These are phyloP conservation scores for Drosophila trapezifrons DNA, from an alignment of 1,140 invertebrate genomes.

Conservation along the genomic window DNA sequence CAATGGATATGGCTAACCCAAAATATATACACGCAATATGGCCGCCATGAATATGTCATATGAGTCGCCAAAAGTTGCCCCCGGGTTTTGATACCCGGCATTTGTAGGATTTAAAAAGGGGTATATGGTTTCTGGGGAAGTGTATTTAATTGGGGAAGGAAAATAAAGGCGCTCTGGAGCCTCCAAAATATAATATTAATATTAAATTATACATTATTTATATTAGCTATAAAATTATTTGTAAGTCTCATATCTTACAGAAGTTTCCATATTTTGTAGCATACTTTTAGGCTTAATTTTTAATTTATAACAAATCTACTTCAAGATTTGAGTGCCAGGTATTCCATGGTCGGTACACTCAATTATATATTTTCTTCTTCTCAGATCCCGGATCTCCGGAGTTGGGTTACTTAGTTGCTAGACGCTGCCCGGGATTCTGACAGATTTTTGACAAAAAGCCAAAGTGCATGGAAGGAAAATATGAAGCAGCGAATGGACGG, in stretches of 20 bases:
- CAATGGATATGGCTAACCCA: constrained; percentile 29
- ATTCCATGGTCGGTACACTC: background rate
- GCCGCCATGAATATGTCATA: constrained; percentile 66
- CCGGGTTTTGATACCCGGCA: constrained; percentile 1
- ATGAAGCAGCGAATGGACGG: constrained; percentile 52
- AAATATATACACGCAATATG: constrained; percentile 39
- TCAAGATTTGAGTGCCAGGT: background rate
- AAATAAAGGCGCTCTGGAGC: too few relatives aligned
- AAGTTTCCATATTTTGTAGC: background rate
- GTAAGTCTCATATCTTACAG: fast-evolving
- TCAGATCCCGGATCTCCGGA: constrained; percentile 9
- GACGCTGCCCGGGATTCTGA: constrained; percentile 35
- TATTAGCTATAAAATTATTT: background rate
- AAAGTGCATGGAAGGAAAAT: constrained; percentile 66
- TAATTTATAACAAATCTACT: too few relatives aligned
- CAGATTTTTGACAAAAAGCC: constrained; percentile 67
- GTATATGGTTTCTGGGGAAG: background rate
- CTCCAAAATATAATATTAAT: too few relatives aligned
- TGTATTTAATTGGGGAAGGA: too few relatives aligned
- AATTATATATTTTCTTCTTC: background rate
- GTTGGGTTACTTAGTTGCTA: constrained; percentile 40
- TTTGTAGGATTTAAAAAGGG: background rate
- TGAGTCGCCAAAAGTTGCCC: constrained; percentile 51
- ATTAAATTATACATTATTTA: too few relatives aligned
- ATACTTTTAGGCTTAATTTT: background rate